Evolutionary conservation across 1,140 invertebrate species (phyloP).

Genomic region (Drosophila pseudoobscura): DNA sequence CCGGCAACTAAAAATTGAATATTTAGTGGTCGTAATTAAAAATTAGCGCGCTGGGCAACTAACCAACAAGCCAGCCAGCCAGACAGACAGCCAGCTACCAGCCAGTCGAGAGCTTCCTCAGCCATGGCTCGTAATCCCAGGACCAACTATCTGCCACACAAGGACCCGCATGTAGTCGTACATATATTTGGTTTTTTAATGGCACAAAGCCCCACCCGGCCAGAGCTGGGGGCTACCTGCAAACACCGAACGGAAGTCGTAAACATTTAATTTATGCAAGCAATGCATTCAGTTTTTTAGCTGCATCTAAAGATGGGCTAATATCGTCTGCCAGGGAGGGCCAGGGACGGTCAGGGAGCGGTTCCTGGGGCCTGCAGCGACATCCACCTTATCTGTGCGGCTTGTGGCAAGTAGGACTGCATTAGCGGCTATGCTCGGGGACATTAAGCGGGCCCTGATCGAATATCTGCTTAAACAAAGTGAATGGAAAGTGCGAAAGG

Average conservation of each 20-base stretch:
- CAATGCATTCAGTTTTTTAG: conserved; percentile 77
- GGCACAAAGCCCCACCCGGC: conserved; percentile 33
- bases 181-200: conserved; percentile 75
- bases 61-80: conserved; percentile 10
- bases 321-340: conserved; percentile 12
- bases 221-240: conserved; percentile 27
- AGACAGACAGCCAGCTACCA: conserved; percentile 3
- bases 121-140: conserved; percentile 46
- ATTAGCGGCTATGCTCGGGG: too few relatives aligned
- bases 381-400: conserved; percentile 10
- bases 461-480: too few relatives aligned
- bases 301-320: conserved; percentile 63
- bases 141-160: conserved; percentile 42
- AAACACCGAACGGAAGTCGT: conserved; percentile 65
- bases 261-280: conserved; percentile 80
- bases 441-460: too few relatives aligned
- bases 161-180: conserved; percentile 27
- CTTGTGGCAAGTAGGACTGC: too few relatives aligned
- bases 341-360: background rate
- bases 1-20: conserved; percentile 77
- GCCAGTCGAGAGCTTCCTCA: conserved; percentile 22
- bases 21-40: conserved; percentile 80
- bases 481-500: too few relatives aligned
- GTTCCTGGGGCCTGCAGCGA: background rate
- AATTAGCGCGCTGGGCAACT: conserved; percentile 69